These are phyloP conservation scores for Probaryconus sp. DNA, from an alignment of 1,140 invertebrate species.

Conservation along the genomic window DNA sequence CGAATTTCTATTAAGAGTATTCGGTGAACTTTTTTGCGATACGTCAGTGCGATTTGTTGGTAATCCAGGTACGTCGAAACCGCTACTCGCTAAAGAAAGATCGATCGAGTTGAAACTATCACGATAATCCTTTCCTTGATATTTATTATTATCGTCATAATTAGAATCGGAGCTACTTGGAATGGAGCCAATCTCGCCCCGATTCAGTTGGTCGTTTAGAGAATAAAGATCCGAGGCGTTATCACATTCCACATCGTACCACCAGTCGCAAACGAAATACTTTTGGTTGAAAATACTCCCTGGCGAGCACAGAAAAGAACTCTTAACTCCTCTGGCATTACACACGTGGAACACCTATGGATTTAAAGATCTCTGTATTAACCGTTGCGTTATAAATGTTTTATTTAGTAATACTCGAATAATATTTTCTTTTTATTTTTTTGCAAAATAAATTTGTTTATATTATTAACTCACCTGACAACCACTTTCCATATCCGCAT, in stretches of 20 bases:
- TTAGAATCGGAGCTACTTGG: slow-evolving; percentile 23
- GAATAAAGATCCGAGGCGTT: slow-evolving; percentile 75
- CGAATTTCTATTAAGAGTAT: slow-evolving; percentile 3
- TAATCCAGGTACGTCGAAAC: slow-evolving; percentile 40
- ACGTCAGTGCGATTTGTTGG: slow-evolving; percentile 36
- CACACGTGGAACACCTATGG: slow-evolving; percentile 80
- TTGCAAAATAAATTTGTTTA: slow-evolving; percentile 1
- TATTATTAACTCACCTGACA: slow-evolving; percentile 71
- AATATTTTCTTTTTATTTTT: not conserved
- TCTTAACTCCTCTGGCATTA: slow-evolving; percentile 77
- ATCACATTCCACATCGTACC: slow-evolving; percentile 79
- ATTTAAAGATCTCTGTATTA: too few relatives aligned
- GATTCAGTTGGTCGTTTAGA: slow-evolving; percentile 70
- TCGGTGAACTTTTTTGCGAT: slow-evolving; percentile 21
- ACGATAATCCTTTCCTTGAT: slow-evolving; percentile 32
- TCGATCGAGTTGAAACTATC: slow-evolving; percentile 53
- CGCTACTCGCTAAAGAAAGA: slow-evolving; percentile 62
- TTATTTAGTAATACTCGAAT: not conserved
- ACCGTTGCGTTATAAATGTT: too few relatives aligned
- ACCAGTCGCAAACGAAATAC: slow-evolving; percentile 81
- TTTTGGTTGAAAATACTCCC: slow-evolving; percentile 81
- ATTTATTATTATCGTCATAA: slow-evolving; percentile 39
- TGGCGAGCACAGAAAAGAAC: slow-evolving; percentile 80
- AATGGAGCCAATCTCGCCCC: slow-evolving; percentile 12
- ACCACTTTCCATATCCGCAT: slow-evolving; percentile 80